Conservation (phyloP, 2,113 vertebrate species). For the Anguilla japonica region DNA sequence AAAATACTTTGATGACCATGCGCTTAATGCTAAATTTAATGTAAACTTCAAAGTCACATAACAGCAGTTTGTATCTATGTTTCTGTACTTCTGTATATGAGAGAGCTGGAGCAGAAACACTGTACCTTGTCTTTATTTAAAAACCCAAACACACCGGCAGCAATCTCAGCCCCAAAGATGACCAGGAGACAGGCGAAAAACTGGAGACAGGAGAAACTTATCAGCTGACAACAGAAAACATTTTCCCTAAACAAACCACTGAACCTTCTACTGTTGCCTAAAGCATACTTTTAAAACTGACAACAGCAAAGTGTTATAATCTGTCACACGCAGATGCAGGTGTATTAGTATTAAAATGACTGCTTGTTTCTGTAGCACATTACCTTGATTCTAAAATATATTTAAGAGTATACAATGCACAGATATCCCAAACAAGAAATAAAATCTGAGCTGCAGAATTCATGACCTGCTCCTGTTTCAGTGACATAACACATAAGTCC, state of each 20-base stretch:
- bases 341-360: no score
- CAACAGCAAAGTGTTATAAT: no score
- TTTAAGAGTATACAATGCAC: no score
- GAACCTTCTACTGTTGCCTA: background rate
- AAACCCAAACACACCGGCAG: conserved; percentile 94
- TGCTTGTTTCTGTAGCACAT: no score
- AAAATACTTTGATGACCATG: background rate
- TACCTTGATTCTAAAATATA: no score
- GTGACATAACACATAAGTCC: background rate
- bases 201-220: conserved; percentile 63
- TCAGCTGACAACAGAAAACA: background rate
- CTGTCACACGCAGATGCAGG: no score
- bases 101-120: background rate
- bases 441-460: background rate
- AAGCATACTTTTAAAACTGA: background rate
- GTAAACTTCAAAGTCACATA: background rate
- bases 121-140: conserved; percentile 86
- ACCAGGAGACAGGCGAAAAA: conserved; percentile 93
- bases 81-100: no score
- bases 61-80: background rate
- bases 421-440: background rate
- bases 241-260: background rate
- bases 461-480: background rate
- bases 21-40: background rate
- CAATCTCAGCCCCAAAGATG: conserved; percentile 94